Percentiles rank a stretch among this genome's conserved stretches.
phyloP scores from a whole-genome alignment of 2,113 vertebrate species.

The Lathamus discolor region DNA sequence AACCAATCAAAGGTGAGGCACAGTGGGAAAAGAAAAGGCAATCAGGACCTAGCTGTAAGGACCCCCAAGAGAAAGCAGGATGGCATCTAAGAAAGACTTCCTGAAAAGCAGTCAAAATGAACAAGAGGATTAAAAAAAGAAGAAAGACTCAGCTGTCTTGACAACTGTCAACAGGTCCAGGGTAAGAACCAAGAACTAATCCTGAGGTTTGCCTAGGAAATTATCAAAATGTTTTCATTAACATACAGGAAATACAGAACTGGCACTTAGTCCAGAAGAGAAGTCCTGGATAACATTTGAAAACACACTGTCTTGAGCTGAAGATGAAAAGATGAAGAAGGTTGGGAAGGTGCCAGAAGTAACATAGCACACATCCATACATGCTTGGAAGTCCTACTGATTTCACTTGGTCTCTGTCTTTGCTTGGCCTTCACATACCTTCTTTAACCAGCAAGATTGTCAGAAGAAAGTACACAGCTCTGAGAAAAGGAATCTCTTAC shows the following conservation, averaged over 20 bases:
- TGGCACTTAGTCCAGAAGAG: not conserved
- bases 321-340: not conserved
- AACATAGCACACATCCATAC: fast-evolving
- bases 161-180: not conserved
- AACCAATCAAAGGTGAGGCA: not conserved
- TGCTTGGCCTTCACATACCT: not conserved
- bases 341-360: not conserved
- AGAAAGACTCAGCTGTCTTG: not conserved
- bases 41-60: not conserved
- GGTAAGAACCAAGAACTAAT: not conserved
- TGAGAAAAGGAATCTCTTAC: not conserved
- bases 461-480: constrained; percentile 1
- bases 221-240: not conserved
- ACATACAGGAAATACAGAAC: not conserved
- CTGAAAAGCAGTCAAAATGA: not conserved
- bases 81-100: not conserved
- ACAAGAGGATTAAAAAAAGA: not conserved
- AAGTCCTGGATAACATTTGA: not conserved
- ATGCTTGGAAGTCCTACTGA: not conserved
- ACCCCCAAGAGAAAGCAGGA: not conserved
- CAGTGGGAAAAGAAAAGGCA: not conserved
- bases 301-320: not conserved
- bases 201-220: not conserved
- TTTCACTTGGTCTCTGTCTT: not conserved
- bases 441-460: not conserved